phyloP scores from a whole-genome alignment of 1,140 invertebrate genomes.

The Trichoplusia ni region DNA sequence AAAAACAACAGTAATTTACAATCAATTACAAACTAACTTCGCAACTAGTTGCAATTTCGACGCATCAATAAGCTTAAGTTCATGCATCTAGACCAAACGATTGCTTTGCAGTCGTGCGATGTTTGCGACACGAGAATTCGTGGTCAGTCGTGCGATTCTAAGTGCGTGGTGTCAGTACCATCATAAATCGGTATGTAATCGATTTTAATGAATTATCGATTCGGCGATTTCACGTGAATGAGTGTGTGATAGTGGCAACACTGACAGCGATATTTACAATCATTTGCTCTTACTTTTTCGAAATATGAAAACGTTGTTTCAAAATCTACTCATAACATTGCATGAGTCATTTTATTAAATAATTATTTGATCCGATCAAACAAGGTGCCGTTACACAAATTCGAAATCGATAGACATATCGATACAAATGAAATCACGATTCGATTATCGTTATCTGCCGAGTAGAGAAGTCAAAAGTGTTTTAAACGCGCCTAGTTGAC shows the following conservation, averaged over 20 bases:
- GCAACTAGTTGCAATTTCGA: constrained; percentile 26
- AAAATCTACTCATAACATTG: too few species aligned
- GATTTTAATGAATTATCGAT: constrained; percentile 15
- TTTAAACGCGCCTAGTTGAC: not conserved
- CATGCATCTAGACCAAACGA: constrained; percentile 32
- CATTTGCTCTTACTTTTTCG: too few species aligned
- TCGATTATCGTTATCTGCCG: constrained; percentile 17
- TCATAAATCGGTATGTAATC: constrained; percentile 8
- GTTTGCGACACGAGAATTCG: constrained; percentile 24
- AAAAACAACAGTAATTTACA: constrained; percentile 19
- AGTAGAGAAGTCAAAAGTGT: too few species aligned
- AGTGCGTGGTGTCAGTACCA: not conserved
- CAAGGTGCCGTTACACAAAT: too few species aligned
- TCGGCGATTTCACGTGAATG: not conserved
- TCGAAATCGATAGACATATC: not conserved
- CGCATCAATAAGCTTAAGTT: constrained; percentile 28
- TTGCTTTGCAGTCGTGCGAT: constrained; percentile 18
- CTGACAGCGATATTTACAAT: too few species aligned
- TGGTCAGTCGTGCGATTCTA: constrained; percentile 31
- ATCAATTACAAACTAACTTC: constrained; percentile 15
- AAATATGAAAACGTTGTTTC: too few species aligned
- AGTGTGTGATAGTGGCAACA: not conserved
- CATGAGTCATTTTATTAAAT: not conserved
- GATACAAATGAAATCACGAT: not conserved
- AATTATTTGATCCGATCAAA: not conserved